Conservation (phyloP, 2,888 invertebrate species). For the Aphidoletes aphidimyza region DNA sequence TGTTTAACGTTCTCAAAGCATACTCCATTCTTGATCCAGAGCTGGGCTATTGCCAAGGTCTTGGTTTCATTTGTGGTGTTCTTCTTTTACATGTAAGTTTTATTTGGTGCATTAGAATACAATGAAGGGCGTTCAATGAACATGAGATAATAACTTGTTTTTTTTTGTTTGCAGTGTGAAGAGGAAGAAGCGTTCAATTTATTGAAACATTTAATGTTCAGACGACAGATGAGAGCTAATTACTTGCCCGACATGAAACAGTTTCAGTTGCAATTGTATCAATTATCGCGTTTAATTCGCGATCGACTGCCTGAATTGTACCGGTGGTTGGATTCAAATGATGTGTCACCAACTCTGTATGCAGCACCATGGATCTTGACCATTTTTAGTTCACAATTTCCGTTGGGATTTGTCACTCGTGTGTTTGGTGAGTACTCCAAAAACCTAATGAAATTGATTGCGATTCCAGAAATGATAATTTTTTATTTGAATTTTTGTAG, state of each 20-base stretch:
- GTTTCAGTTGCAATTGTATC: conserved; percentile 89
- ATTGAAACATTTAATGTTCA: conserved; percentile 91
- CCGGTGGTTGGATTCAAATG: conserved; percentile 85
- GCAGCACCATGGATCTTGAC: conserved; percentile 98
- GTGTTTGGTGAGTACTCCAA: conserved; percentile 77
- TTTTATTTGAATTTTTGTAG: conserved; percentile 67
- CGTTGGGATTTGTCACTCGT: conserved; percentile 92
- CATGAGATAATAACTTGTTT: conserved; percentile 54
- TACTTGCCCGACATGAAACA: conserved; percentile 96
- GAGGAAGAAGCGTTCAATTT: conserved; percentile 90
- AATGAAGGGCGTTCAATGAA: not conserved
- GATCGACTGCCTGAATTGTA: conserved; percentile 89
- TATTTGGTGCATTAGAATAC: not conserved
- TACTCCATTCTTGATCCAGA: conserved; percentile 94
- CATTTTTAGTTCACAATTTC: conserved; percentile 95
- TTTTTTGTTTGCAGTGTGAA: conserved; percentile 77
- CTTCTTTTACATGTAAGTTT: conserved; percentile 88
- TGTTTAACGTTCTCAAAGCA: conserved; percentile 95
- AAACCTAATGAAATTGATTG: not conserved
- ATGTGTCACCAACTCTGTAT: conserved; percentile 93
- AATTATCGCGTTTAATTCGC: conserved; percentile 88
- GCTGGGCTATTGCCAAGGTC: conserved; percentile 96
- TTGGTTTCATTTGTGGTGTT: conserved; percentile 95
- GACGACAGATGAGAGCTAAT: conserved; percentile 85
- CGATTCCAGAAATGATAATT: not conserved